Base-by-base conservation (phyloP, 2,888 invertebrate genomes). In the Amphiduros pacificus region DNA sequence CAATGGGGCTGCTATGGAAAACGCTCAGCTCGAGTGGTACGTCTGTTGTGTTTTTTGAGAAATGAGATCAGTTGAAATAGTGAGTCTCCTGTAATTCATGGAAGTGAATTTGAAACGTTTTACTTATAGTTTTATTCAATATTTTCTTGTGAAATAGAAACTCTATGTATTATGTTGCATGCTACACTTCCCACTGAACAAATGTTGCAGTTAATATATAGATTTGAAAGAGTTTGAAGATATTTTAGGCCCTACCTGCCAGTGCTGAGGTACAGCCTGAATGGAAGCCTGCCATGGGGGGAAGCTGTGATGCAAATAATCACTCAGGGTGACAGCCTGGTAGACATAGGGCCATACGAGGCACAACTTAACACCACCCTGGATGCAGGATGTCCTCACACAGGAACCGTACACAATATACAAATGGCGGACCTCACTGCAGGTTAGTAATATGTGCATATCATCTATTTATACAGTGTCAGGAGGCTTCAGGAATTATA, bases 251-350 rank as follows among this genome's bases (percentile, higher is more conserved):
- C 40, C 14, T 68, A 63, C 59, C 32, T 58, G 1, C 68, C 66
- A 11, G 62, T 52, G 0, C 28, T 70, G 32, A 41, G 70, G 9
- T 70, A 66, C 65, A 60, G 57, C 36, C 50, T 70, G 53, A 60
- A 66, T 24, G 48, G 50, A 9, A n/a, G 50, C 20, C 52, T 32
- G 22, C 53, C 61, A 4, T 62, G 65, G 62, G 20, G 24, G 11
- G 22, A 24, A 9, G 63, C 62, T 27, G 59, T 49, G 26, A 44
- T 69, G 31, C 53, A 61, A 9, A 48, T 69, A 6, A 51, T 52
- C 4, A 41, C 55, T 11, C 26, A 36, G 11, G 62, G 60, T 24
- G 51, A 55, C 28, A 49, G 56, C 51, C n/a, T 29, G n/a, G 51
- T 62, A 20, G 53, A 62, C 44, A 50, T 65, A 36, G 32, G 41